Evolutionary conservation across 2,113 vertebrate species (phyloP), one percentile per base, ranked within the genome.

Genomic region (Maccullochella peelii): DNA sequence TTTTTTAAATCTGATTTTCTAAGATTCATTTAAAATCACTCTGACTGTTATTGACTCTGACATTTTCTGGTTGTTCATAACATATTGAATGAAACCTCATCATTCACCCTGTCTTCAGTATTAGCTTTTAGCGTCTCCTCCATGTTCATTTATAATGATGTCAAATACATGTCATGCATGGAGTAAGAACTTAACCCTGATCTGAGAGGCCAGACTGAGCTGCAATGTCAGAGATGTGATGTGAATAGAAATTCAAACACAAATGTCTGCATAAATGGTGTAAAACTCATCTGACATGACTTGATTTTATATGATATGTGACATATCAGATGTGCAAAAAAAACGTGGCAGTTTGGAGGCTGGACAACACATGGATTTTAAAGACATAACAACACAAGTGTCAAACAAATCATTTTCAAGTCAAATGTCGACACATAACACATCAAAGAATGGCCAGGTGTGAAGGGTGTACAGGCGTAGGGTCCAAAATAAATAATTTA

Each of bases 141-240:
- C 44, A 14, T 36, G 15, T 47, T 36, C 44, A 55, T 67, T 61
- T 47, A 25, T 49, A 6, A 66, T 72, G 18, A 72, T 25, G 50
- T 57, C 20, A 61, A 44, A 67, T 44, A 62, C 27, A 20, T 44
- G 36, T 36, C 59, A 44, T 36, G 30, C 1, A 0, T 40, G 16
- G 58, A 65, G 58, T 30, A 30, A 44, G 25, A 54, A 25, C 15
- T 21, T 6, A 42, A 44, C 55, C 47, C 57, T 50, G 72, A 73
- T 62, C 21, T 20, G 36, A 72, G 30, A 68, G 40, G 61, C 81
- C 58, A 67, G 33, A 42, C 44, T 61, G 54, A 55, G 40, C 62
- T 38, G 49, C 30, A 16, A 0, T 38, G 23, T 59, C 59, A 68
- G n/a, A 65, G 50, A 36, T 55, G 10, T 63, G 27, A 65, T 27